phyloP scores from a whole-genome alignment of 2,113 vertebrate genomes.

The Stercorarius parasiticus region DNA sequence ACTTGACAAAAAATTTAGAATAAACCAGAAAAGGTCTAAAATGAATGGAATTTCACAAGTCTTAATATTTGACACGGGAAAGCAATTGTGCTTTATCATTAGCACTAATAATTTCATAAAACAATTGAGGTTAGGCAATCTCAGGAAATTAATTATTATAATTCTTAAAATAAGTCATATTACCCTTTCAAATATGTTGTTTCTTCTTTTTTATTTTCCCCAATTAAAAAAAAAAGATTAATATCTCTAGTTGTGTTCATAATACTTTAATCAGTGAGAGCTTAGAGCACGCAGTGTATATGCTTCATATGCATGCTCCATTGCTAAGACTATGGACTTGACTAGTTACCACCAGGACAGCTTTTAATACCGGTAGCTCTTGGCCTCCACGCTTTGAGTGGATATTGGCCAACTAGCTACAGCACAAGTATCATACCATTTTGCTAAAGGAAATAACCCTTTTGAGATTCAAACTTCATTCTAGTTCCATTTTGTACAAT shows the following conservation, averaged over 20 bases:
- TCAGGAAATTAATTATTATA: not conserved
- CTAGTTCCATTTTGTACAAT: not conserved
- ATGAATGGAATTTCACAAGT: not conserved
- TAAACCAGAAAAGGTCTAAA: not conserved
- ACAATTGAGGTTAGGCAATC: not conserved
- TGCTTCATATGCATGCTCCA: not conserved
- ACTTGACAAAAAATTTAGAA: not conserved
- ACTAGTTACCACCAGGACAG: fast-evolving
- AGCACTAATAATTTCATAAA: not conserved
- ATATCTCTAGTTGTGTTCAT: not conserved
- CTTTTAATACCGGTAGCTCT: not conserved
- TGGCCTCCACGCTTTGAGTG: not conserved
- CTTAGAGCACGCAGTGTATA: not conserved
- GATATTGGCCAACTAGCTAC: not conserved
- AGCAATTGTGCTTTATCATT: not conserved
- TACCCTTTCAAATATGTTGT: not conserved
- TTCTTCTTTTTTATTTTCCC: not conserved
- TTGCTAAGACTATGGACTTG: not conserved
- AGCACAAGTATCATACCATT: not conserved
- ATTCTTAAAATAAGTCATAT: not conserved
- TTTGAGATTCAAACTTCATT: constrained; percentile 29
- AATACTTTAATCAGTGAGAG: not conserved
- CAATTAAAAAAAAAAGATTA: not conserved
- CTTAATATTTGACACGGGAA: not conserved
- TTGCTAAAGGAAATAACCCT: not conserved